These are phyloP conservation scores for Spheniscus humboldti DNA, from an alignment of 2,797 vertebrate genomes.

Conservation along the genomic window DNA sequence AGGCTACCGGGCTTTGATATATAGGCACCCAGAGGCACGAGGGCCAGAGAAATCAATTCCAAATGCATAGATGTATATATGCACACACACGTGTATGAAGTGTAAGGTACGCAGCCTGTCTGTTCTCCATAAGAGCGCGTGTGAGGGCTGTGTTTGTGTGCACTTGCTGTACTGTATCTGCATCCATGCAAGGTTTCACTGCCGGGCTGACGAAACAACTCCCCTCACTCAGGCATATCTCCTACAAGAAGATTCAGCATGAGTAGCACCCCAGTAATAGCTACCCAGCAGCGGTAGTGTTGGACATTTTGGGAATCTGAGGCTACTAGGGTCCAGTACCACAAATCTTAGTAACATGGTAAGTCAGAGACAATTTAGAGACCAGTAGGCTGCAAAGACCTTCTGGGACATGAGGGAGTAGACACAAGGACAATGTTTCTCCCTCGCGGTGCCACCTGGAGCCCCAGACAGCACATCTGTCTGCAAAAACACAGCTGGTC, in stretches of 20 bases:
- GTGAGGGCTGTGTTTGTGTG: background rate
- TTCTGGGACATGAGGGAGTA: background rate
- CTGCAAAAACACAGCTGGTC: background rate
- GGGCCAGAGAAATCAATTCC: background rate
- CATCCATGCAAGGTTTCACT: background rate
- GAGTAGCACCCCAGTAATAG: background rate
- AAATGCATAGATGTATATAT: background rate
- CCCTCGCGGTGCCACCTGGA: fast-evolving
- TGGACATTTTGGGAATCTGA: background rate
- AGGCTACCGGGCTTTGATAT: background rate
- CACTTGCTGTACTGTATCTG: background rate
- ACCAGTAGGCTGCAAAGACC: background rate
- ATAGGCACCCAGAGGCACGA: background rate
- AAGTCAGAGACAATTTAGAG: background rate
- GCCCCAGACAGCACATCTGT: background rate
- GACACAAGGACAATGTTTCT: background rate
- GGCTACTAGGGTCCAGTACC: background rate
- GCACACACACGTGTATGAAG: background rate
- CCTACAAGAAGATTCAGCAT: background rate
- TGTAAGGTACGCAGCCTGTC: background rate
- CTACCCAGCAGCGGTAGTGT: background rate
- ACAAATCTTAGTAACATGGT: background rate
- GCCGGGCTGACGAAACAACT: background rate
- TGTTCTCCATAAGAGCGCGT: background rate
- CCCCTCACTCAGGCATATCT: background rate